phyloP scores from a whole-genome alignment of 92 coral and sea anemone species.

The Diadumene lineata region DNA sequence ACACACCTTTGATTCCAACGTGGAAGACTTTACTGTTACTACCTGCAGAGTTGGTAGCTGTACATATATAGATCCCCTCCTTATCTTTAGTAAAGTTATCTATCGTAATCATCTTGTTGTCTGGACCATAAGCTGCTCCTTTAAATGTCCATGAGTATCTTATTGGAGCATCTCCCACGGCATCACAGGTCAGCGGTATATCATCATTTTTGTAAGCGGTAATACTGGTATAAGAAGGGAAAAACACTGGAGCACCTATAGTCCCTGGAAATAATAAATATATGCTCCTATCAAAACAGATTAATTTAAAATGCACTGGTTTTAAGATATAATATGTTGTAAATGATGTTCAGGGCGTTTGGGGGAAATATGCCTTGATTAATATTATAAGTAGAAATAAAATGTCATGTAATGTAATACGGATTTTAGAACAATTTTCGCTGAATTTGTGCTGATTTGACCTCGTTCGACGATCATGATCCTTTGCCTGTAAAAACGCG shows the following conservation, averaged over 20 bases:
- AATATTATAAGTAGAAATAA: too few relatives aligned
- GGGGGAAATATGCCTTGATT: too few relatives aligned
- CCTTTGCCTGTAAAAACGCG: too few relatives aligned
- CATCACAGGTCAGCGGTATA: conserved; percentile 25
- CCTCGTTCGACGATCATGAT: too few relatives aligned
- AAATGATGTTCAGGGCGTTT: too few relatives aligned
- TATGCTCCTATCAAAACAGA: too few relatives aligned
- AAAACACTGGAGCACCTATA: conserved; percentile 21
- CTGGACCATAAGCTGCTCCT: conserved; percentile 15
- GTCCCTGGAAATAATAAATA: neutral
- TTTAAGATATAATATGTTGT: too few relatives aligned
- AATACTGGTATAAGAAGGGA: neutral
- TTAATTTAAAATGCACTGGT: neutral
- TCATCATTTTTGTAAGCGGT: conserved; percentile 26
- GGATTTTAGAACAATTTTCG: too few relatives aligned
- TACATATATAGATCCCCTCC: conserved; percentile 24
- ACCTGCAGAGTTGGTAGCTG: conserved; percentile 32
- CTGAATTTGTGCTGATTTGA: too few relatives aligned
- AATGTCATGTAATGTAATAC: too few relatives aligned
- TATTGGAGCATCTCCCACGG: conserved; percentile 24
- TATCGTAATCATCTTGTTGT: conserved; percentile 11
- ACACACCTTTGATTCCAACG: conserved; percentile 31
- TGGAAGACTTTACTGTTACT: conserved; percentile 19
- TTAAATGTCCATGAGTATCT: conserved; percentile 26
- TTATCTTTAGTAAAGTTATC: neutral